Evolutionary conservation across 1,140 invertebrate species (phyloP), one percentile per base, ranked within the genome.

Genomic region (Heliconius hermathena): DNA sequence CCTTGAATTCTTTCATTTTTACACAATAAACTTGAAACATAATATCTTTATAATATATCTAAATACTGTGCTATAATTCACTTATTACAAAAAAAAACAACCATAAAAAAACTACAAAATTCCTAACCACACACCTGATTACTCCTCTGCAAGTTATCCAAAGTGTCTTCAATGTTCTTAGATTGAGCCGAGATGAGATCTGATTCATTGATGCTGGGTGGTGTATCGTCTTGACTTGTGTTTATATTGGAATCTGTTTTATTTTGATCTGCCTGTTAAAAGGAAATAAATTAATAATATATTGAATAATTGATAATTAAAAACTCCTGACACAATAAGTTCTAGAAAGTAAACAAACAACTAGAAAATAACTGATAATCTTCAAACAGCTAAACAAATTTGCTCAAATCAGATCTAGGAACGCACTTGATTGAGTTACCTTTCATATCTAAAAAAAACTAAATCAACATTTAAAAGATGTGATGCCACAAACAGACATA

Each of bases 131-230:
- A 54, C 22, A 86, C 85, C 73, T 82, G 76, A 71, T 77, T 71
- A 11, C 76, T 71, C 71, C 84, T 87, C 46, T 88, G 84, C 52
- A 87, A 79, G 41, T 84, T 84, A 49, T 81, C 84, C 6, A 85
- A 57, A 0, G 84, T 75, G 52, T 83, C 46, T 73, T 86, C 82
- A 66, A 85, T 85, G 22, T 86, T 83, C 46, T 85, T 81, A 0
- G 79, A 77, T 36, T 71, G 73, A 13, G 26, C 66, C 3, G 26
- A 29, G 0, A n/a, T 8, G 20, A 33, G 38, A n/a, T 86, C 81
- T 29, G 41, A 29, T 0, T 83, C 83, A 0, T 73, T 46, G n/a
- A 74, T 52, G 49, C 76, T 83, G 4, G 73, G 60, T 46, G 81
- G 79, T 9, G 84, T 84, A 46, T 84, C 80, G 1, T 84, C 84